Evolutionary conservation across 2,113 vertebrate genomes (phyloP).

Genomic region (Chaenocephalus aceratus): DNA sequence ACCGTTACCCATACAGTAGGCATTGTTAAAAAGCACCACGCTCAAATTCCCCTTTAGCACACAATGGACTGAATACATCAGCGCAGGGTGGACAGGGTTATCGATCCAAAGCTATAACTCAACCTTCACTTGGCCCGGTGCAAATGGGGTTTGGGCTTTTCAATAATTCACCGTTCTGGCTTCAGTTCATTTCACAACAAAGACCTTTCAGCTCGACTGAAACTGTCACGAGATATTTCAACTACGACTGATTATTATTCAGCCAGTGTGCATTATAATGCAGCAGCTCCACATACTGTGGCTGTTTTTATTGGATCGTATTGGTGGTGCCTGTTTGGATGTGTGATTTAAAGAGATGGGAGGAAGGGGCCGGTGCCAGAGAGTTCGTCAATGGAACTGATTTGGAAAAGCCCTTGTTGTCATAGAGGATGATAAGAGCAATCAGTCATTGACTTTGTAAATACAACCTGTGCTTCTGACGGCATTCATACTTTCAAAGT

Average conservation of each 20-base stretch:
- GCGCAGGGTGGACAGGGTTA: conserved; percentile 49
- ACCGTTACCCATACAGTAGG: conserved; percentile 13
- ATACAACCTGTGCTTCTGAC: neutral
- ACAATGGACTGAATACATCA: conserved; percentile 39
- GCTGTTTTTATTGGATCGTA: neutral
- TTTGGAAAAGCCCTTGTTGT: neutral
- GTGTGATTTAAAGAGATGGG: neutral
- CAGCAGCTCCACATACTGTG: conserved; percentile 9
- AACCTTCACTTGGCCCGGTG: conserved; percentile 47
- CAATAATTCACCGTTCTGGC: conserved; percentile 46
- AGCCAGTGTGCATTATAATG: conserved; percentile 12
- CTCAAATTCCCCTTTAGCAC: conserved; percentile 31
- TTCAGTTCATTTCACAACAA: conserved; percentile 33
- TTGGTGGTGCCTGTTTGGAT: conserved; percentile 8
- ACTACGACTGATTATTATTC: conserved; percentile 17
- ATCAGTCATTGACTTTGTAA: neutral
- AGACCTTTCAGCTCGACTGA: conserved; percentile 10
- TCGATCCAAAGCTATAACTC: conserved; percentile 66
- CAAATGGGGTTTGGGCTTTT: conserved; percentile 19
- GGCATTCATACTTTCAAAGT: neutral
- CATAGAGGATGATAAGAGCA: neutral
- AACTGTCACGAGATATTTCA: conserved; percentile 30
- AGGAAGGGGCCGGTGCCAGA: neutral
- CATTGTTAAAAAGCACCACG: conserved; percentile 44
- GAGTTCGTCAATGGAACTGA: neutral